Evolutionary conservation across 2,888 invertebrate genomes (phyloP), one percentile per base, ranked within the genome.

Genomic region (Ceramica pisi): DNA sequence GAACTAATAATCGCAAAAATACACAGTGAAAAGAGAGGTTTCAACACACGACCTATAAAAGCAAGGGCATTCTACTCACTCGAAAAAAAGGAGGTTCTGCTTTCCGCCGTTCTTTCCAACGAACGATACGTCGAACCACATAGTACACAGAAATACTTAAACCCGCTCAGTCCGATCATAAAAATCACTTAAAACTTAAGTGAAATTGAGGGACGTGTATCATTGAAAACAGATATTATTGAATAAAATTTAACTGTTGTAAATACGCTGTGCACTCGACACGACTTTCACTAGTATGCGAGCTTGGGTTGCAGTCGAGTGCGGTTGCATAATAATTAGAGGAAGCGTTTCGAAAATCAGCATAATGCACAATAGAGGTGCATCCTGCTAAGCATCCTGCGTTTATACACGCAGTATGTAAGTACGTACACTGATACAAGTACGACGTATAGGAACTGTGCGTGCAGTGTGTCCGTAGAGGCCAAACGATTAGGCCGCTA

Each of bases 321-420:
- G 86, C 81, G 80, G 73, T 78, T 76, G 82, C 84, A 75, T 86
- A 86, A 89, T 88, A 92, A 93, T 91, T 88, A 85, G 84, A 89
- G 94, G 94, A 94, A 92, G 85, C 83, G 87, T 92, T 92, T 91
- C 89, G 92, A 91, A 94, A 93, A 92, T 88, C 80, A 86, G 88
- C 85, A 88, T 86, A 85, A 87, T 85, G 78, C 83, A 81, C 83
- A 85, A 81, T 84, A 85, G 73, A 76, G 75, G 87, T 69, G 84
- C 89, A 89, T 92, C 92, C 92, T 92, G 89, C 76, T 75, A 72
- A 48, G 80, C 83, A 91, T 93, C 93, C 94, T 92, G 79, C 64
- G 78, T 79, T 78, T 79, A 84, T 66, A 84, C 78, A 81, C 80
- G 78, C 86, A 84, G 67, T 71, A 53, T 35, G 26, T 63, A 62